Evolutionary conservation across 2,113 vertebrate genomes (phyloP).

Genomic region (Ginglymostoma cirratum): DNA sequence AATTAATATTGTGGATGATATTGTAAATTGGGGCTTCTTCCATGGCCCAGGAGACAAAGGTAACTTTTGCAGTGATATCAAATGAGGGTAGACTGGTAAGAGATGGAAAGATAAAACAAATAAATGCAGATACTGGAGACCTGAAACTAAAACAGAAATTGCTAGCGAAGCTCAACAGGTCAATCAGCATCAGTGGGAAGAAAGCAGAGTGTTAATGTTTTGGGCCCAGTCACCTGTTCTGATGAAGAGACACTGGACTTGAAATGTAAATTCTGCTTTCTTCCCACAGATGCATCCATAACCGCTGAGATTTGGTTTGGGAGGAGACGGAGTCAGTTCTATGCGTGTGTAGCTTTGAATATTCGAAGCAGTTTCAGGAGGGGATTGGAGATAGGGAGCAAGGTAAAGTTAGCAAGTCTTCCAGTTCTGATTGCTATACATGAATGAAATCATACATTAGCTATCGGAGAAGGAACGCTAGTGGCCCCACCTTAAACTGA

Average conservation of each 20-base stretch:
- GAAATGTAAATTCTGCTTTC: too few relatives aligned
- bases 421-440: neutral
- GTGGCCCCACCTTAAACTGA: neutral
- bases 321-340: neutral
- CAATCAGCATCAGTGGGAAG: too few relatives aligned
- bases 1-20: neutral
- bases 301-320: too few relatives aligned
- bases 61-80: neutral
- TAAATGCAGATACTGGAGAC: too few relatives aligned
- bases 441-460: neutral
- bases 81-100: neutral
- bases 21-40: neutral
- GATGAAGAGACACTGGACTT: too few relatives aligned
- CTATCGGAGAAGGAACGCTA: neutral
- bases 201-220: too few relatives aligned
- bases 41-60: neutral
- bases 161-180: too few relatives aligned
- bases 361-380: neutral
- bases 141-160: too few relatives aligned
- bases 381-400: neutral
- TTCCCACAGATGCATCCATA: too few relatives aligned
- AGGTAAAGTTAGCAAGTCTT: neutral
- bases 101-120: neutral
- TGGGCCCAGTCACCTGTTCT: too few relatives aligned
- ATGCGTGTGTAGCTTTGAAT: neutral